phyloP scores from a whole-genome alignment of 2,888 invertebrate species.

The Molorchus minor region DNA sequence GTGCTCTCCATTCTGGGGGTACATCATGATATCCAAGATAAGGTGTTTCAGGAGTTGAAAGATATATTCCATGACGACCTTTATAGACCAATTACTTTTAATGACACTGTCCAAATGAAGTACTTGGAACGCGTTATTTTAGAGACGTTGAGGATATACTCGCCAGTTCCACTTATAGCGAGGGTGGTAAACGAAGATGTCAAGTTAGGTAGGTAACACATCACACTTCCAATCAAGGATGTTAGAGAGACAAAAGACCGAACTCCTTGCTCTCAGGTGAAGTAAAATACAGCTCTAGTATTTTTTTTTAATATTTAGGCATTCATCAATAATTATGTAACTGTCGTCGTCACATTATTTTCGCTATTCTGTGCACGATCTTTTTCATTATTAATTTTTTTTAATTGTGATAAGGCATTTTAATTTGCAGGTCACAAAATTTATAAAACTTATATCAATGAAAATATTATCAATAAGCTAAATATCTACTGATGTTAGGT shows the following conservation, averaged over 20 bases:
- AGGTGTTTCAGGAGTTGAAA: slow-evolving; percentile 59
- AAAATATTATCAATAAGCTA: too few relatives aligned
- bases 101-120: slow-evolving; percentile 85
- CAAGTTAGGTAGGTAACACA: slow-evolving; percentile 67
- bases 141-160: slow-evolving; percentile 82
- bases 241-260: too few relatives aligned
- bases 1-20: slow-evolving; percentile 80
- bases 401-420: too few relatives aligned
- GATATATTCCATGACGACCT: slow-evolving; percentile 77
- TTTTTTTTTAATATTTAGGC: background rate
- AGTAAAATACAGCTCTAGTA: background rate
- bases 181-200: slow-evolving; percentile 77
- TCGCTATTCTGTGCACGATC: too few relatives aligned
- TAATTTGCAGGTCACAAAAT: too few relatives aligned
- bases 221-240: background rate
- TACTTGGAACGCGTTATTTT: slow-evolving; percentile 82
- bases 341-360: too few relatives aligned
- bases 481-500: too few relatives aligned
- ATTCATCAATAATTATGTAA: background rate
- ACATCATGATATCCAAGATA: slow-evolving; percentile 79
- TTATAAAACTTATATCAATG: too few relatives aligned
- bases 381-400: background rate
- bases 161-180: slow-evolving; percentile 82
- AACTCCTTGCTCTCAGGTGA: too few relatives aligned
- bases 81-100: slow-evolving; percentile 79